Evolutionary conservation across 2,888 invertebrate species (phyloP), one percentile per base, ranked within the genome.

Genomic region (Megamerina dolium): DNA sequence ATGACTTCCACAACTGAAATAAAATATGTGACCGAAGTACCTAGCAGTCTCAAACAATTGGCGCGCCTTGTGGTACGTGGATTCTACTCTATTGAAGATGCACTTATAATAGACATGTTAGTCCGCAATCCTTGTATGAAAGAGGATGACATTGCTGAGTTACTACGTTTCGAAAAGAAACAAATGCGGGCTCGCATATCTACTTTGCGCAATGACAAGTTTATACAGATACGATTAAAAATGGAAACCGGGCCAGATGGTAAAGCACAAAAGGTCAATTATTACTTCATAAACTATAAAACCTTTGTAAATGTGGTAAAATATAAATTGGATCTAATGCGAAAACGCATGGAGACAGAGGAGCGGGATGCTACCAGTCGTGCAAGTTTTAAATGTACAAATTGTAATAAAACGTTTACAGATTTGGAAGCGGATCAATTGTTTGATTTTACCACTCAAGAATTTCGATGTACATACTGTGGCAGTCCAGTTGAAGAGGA

Each of bases 201-300:
- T 0, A 84, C 84, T 1, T 71, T 96, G 47, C 85, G 87, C 68
- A 90, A 83, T 64, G 96, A 96, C 66, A 93, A 94, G 74, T 92
- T 96, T 62, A 85, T 93, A 51, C 91, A 91, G 79, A 86, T 89
- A 23, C 79, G 91, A 57, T 75, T 95, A 58, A 83, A 89, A 75
- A 93, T 95, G 87, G 95, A 95, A 76, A 95, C 95, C 41, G 93
- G 80, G 27, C 78, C 82, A 0, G 95, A 96, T 73, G 92, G 93
- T 4, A 93, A 92, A 75, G 90, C 92, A 23, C 92, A 91, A 61
- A 89, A 92, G 76, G 92, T 94, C 16, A 95, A 94, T 72, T 96
- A 94, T 70, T 96, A 95, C 72, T 96, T 92, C 64, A 95, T 96
- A 57, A 95, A 95, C 73, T 96, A 95, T 72, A 92, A 92, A 76